Base-by-base conservation (phyloP, 2,888 invertebrate species). In the Phyto melanocephala region DNA sequence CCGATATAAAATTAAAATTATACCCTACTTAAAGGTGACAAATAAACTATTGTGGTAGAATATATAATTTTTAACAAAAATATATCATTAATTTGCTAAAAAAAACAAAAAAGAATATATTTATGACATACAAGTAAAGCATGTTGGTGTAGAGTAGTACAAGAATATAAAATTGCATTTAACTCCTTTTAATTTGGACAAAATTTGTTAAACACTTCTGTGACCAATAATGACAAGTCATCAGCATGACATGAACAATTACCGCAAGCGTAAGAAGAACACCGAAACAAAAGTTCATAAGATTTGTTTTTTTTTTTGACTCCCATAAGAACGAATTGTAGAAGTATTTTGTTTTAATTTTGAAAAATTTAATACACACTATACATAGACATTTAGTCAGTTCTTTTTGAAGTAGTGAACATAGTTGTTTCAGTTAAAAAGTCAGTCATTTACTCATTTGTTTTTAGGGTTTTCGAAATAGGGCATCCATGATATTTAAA, bases 231-330 rank as follows among this genome's bases (percentile, higher is more conserved):
- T 77, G 45, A 45, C 63, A 63, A 65, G 58, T 76, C 76, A 22
- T 65, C 45, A 67, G 56, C 37, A 47, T 75, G 65, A 67, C 75
- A 67, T 67, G 47, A 58, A 50, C 67, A 67, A 76, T 67, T 67
- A 67, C 76, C 74, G 22, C 74, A 63, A 63, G 42, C 17, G 22
- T 33, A n/a, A 37, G 24, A 54, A 40, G 22, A 60, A 17, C 13
- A 68, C 22, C 24, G 24, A 28, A 50, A 42, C n/a, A 54, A 63
- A 62, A 52, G 5, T 45, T 20, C 1, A 15, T 4, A 54, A 45
- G 54, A 35, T 33, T 28, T 28, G 6, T 28, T 28, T 28, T 5
- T 6, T 28, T 28, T 22, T 54, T 54, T 4, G 20, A 40, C 54
- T 63, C 63, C 52, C 63, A 65, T 8, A 74, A 68, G 63, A 45